Conservation (phyloP, 2,797 vertebrate species). For the Pangasius mekongensis region DNA sequence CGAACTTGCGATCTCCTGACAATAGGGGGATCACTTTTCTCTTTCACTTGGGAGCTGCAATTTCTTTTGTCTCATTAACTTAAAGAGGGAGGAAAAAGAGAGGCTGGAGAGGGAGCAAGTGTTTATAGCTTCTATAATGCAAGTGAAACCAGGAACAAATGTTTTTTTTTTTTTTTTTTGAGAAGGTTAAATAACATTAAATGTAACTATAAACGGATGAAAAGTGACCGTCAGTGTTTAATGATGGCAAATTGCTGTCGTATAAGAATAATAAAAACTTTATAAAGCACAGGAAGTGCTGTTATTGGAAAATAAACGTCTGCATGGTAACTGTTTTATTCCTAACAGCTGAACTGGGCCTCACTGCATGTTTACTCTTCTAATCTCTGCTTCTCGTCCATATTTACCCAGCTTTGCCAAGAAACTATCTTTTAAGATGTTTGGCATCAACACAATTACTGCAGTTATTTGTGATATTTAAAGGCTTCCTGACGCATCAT, state of each 20-base stretch:
- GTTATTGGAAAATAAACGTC: neutral
- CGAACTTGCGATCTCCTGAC: neutral
- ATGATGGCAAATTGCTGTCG: neutral
- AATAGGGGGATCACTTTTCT: neutral
- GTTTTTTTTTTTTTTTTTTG: neutral
- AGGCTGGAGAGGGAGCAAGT: too few species aligned
- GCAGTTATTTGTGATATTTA: neutral
- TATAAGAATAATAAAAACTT: neutral
- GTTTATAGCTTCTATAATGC: too few species aligned
- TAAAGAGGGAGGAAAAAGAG: too few species aligned
- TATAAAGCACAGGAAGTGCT: neutral
- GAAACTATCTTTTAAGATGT: neutral
- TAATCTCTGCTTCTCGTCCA: neutral
- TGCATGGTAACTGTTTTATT: neutral
- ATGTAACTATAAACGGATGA: neutral
- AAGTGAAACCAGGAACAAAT: too few species aligned
- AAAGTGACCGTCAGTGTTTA: neutral
- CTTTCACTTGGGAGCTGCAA: neutral
- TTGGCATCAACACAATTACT: neutral
- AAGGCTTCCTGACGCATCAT: neutral
- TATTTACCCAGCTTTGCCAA: neutral
- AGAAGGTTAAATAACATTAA: neutral
- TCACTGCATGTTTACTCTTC: neutral
- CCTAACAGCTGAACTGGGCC: neutral
- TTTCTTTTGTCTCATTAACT: too few species aligned